These are phyloP conservation scores for Anser brachyrhynchus DNA, from an alignment of 2,113 vertebrate species.

Conservation along the genomic window DNA sequence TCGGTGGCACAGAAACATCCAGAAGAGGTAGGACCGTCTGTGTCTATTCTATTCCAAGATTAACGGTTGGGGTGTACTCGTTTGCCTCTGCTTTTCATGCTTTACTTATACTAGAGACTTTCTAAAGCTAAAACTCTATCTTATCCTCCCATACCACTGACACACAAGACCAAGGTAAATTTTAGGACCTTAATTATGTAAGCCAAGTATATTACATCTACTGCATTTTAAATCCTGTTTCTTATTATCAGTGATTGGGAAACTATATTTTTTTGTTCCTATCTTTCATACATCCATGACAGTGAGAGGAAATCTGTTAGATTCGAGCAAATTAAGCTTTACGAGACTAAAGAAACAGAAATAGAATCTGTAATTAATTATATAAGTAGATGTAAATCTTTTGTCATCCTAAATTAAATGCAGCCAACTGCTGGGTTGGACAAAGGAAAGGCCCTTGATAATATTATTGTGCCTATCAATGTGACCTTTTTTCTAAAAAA, in stretches of 20 bases:
- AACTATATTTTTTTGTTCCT: background rate
- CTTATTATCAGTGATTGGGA: background rate
- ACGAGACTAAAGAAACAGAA: background rate
- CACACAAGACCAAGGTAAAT: background rate
- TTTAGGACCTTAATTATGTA: background rate
- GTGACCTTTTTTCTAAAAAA: background rate
- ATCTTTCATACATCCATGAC: background rate
- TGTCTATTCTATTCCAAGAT: constrained; percentile 51
- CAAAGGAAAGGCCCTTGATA: background rate
- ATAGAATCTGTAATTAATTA: background rate
- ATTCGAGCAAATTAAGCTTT: background rate
- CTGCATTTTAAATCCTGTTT: background rate
- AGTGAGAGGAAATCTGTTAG: background rate
- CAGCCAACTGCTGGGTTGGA: background rate
- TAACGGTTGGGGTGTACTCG: background rate
- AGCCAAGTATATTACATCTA: background rate
- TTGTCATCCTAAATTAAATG: background rate
- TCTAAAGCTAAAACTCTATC: background rate
- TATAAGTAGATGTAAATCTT: background rate
- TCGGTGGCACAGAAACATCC: constrained; percentile 70
- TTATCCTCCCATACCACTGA: background rate
- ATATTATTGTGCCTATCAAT: background rate
- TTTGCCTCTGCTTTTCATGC: constrained; percentile 30
- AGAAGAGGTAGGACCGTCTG: constrained; percentile 74
- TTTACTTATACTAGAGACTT: background rate